phyloP scores from a whole-genome alignment of 2,797 vertebrate species.

The Petrocephalus sullivani region DNA sequence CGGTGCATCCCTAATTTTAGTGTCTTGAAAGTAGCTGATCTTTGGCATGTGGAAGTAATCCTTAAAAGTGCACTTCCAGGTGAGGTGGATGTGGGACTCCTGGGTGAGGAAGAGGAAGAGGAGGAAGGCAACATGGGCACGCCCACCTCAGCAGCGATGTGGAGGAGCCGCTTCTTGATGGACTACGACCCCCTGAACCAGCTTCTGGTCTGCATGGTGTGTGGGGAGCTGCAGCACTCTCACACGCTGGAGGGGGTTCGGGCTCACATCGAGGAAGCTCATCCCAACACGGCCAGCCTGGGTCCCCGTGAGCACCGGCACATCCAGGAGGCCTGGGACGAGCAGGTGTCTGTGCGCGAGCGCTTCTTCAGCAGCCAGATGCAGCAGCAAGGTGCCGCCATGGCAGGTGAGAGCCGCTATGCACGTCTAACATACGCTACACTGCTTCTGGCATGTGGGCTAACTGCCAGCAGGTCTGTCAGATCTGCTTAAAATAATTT shows the following conservation, averaged over 20 bases:
- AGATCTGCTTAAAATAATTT: neutral
- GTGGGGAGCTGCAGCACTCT: conserved; percentile 74
- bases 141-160: conserved; percentile 44
- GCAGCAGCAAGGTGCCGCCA: conserved; percentile 50
- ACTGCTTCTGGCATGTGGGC: neutral
- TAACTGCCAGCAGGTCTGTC: neutral
- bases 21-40: neutral
- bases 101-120: conserved; percentile 33
- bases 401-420: conserved; percentile 44
- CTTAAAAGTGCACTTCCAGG: conserved; percentile 36
- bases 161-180: conserved; percentile 78
- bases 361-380: conserved; percentile 71
- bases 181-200: conserved; percentile 80
- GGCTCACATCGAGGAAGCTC: conserved; percentile 75
- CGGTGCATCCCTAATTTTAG: neutral
- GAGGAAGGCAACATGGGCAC: conserved; percentile 35
- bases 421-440: neutral
- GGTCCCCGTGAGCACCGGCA: conserved; percentile 58
- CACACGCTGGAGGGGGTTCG: conserved; percentile 70
- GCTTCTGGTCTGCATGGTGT: conserved; percentile 85
- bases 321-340: conserved; percentile 76
- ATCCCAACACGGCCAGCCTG: conserved; percentile 70
- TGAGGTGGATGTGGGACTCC: conserved; percentile 40
- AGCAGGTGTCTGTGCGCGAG: conserved; percentile 65
- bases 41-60: neutral